Base-by-base conservation (phyloP, 2,888 invertebrate genomes). In the Papilio gigon region DNA sequence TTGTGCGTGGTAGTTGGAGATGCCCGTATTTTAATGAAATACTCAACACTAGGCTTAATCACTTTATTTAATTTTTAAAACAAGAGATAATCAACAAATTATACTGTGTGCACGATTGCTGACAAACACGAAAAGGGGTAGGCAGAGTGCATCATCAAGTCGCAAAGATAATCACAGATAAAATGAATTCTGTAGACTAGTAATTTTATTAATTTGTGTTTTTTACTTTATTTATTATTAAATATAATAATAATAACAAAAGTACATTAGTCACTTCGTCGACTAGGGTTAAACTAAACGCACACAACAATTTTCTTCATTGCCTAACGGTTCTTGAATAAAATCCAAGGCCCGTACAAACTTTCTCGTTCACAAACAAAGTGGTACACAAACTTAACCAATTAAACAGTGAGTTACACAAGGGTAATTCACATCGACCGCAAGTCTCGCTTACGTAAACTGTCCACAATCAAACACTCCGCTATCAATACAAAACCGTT, bases 401-500 rank as follows among this genome's bases (percentile, higher is more conserved):
- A 68, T 63, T 58, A 68, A 68, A 42, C 44, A 35, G 11, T 33
- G 22, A 61, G 50, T 67, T 67, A 50, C 30, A 61, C 61, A 61
- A 66, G n/a, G 9, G 37, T 44, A 33, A 62, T 53, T 62, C 40
- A 30, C 40, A 35, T 27, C 30, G 35, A 40, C 25, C 56, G 47
- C 47, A 59, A 59, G 12, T 2, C 40, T 37, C 25, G 56, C 56
- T 67, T 42, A 62, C 62, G 50, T 66, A 67, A 67, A 67, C 50
- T 61, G 27, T 37, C 17, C 53, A 50, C 40, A 14, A 50, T 53
- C 53, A 64, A 50, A 33, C 17, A 33, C 37, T 35, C 44, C n/a
- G n/a, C 50, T 35, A 37, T 27, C 14, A 42, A 4, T 1, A 64
- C 53, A 33, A 64, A 64, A 53, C 40, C 27, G 64, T 53, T 53